Conservation (phyloP, 2,797 vertebrate species). For the Pseudochirops corinnae region DNA sequence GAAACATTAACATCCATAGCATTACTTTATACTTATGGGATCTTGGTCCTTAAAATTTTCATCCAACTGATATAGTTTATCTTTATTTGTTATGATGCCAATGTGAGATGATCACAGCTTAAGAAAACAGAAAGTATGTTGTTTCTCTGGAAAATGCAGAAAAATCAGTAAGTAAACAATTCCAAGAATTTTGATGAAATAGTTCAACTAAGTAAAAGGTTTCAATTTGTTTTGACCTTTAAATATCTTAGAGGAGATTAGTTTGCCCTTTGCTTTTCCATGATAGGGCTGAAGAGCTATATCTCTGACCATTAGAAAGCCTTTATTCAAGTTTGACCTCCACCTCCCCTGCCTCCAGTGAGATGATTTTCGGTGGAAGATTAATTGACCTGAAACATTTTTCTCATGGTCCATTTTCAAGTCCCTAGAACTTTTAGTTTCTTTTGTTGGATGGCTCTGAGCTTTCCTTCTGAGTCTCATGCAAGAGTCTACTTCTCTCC, state of each 20-base stretch:
- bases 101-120: slow-evolving; percentile 5
- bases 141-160: not conserved
- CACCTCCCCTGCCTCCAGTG: not conserved
- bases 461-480: slow-evolving; percentile 15
- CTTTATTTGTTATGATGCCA: slow-evolving; percentile 34
- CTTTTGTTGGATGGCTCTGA: not conserved
- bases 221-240: slow-evolving; percentile 17
- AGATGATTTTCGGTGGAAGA: slow-evolving; percentile 22
- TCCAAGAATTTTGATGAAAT: not conserved
- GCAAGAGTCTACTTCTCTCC: slow-evolving; percentile 7
- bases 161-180: not conserved
- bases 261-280: slow-evolving; percentile 18
- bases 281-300: not conserved
- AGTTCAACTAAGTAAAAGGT: slow-evolving; percentile 23
- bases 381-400: not conserved
- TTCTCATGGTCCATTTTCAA: slow-evolving; percentile 39
- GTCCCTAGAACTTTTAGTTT: not conserved
- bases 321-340: not conserved
- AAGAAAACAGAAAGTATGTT: not conserved
- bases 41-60: slow-evolving; percentile 11
- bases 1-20: not conserved
- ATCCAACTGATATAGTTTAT: slow-evolving; percentile 15
- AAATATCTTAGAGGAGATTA: slow-evolving; percentile 6
- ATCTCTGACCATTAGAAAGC: not conserved
- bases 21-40: slow-evolving; percentile 18